A percentile compares a stretch with the other conserved stretches of the same genome.
phyloP scores from a whole-genome alignment of 2,797 vertebrate species.

The Falco cherrug region DNA sequence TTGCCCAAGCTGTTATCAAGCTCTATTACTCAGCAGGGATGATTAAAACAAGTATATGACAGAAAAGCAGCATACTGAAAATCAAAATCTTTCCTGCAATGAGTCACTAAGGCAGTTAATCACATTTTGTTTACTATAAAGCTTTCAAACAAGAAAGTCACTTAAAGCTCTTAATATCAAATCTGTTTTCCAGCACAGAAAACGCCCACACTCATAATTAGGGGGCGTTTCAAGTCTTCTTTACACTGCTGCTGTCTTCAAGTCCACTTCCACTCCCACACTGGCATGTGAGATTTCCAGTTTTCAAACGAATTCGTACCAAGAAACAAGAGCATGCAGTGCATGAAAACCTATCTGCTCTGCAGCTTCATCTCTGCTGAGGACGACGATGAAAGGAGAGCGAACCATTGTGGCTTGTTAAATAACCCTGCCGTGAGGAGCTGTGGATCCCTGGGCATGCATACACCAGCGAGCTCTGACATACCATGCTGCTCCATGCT shows the following conservation, averaged over 20 bases:
- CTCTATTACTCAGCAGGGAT: neutral
- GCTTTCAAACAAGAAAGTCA: neutral
- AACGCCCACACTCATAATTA: neutral
- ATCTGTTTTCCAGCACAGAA: neutral
- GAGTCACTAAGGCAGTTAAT: slow-evolving; percentile 11
- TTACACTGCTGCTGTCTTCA: neutral
- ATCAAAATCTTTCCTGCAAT: neutral
- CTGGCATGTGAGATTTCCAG: neutral
- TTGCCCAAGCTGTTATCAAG: neutral
- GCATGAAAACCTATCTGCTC: fast-evolving
- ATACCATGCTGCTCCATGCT: neutral
- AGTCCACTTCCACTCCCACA: neutral
- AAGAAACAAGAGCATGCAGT: fast-evolving
- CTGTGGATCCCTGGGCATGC: neutral
- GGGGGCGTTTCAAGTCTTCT: neutral
- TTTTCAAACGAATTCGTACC: neutral
- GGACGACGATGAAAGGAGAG: neutral
- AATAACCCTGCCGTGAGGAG: neutral
- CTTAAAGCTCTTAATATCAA: neutral
- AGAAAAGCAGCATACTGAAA: neutral
- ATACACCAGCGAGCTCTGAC: neutral
- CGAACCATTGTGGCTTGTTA: fast-evolving
- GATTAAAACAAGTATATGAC: neutral
- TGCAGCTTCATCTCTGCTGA: neutral
- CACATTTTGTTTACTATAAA: slow-evolving; percentile 50